Conservation (phyloP, 2,113 vertebrate genomes). For the Glaucomys volans region DNA sequence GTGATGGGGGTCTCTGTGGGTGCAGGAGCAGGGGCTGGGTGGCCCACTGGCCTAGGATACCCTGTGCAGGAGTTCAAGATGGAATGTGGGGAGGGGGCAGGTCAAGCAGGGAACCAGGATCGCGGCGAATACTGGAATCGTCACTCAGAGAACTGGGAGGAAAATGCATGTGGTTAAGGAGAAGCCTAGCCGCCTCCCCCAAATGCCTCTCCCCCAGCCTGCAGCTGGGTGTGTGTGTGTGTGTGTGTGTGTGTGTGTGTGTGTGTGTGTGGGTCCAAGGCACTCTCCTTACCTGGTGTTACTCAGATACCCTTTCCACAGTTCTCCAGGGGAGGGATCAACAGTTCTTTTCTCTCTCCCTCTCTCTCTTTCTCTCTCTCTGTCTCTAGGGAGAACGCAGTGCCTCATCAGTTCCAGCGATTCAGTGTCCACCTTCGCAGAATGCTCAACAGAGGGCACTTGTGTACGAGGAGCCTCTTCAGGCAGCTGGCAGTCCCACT, state of each 20-base stretch:
- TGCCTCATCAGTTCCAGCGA: background rate
- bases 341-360: background rate
- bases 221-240: too few relatives aligned
- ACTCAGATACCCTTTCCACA: background rate
- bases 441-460: background rate
- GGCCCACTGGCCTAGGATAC: rapidly evolving
- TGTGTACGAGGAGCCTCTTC: background rate
- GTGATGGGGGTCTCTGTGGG: rapidly evolving
- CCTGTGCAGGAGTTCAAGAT: rapidly evolving
- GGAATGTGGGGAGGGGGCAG: rapidly evolving
- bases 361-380: too few relatives aligned
- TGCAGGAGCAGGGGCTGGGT: rapidly evolving
- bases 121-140: rapidly evolving
- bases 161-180: rapidly evolving
- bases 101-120: background rate
- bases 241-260: too few relatives aligned
- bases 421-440: background rate
- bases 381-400: background rate
- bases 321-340: too few relatives aligned
- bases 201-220: background rate
- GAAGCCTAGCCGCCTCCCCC: rapidly evolving
- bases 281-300: background rate
- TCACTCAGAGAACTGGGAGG: background rate
- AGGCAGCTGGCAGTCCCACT: background rate
- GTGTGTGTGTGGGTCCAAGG: too few relatives aligned